Percentiles rank a stretch among this genome's conserved stretches.
Evolutionary conservation across 1,140 invertebrate genomes (phyloP).

Genomic region (Drosophila sulfurigaster): DNA sequence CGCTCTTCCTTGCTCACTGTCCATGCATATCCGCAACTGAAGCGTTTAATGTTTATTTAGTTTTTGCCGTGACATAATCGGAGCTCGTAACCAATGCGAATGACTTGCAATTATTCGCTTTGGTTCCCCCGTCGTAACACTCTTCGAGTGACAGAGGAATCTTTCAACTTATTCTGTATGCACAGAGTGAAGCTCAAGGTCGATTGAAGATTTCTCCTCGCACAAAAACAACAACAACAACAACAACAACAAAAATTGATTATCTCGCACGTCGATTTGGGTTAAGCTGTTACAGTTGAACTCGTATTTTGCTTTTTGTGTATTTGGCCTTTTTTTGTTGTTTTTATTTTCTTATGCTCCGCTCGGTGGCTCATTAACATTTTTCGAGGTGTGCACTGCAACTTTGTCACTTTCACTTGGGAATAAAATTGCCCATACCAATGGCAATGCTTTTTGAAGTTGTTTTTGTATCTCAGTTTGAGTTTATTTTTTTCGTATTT

Average conservation of each 20-base stretch:
- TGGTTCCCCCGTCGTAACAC: not conserved
- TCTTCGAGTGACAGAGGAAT: conserved; percentile 22
- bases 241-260: conserved; percentile 47
- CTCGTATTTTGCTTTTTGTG: conserved; percentile 45
- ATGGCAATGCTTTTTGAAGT: conserved; percentile 65
- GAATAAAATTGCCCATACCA: conserved; percentile 78
- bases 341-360: conserved; percentile 50
- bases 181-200: conserved; percentile 56
- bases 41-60: conserved; percentile 78
- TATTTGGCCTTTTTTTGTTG: conserved; percentile 5
- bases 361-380: conserved; percentile 74
- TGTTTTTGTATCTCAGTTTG: conserved; percentile 9
- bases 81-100: conserved; percentile 52
- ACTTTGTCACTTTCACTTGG: conserved; percentile 81
- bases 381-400: conserved; percentile 80
- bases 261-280: conserved; percentile 56
- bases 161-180: conserved; percentile 56
- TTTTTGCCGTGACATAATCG: conserved; percentile 70
- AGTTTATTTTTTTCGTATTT: conserved; percentile 27
- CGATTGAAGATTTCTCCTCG: conserved; percentile 67
- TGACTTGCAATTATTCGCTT: conserved; percentile 56
- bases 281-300: conserved; percentile 71
- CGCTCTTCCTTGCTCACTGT: not conserved
- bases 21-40: conserved; percentile 64
- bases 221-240: not conserved